Percentiles rank a stretch among this genome's conserved stretches.
Conservation (phyloP, 2,888 invertebrate species). For the Catocala sponsa region DNA sequence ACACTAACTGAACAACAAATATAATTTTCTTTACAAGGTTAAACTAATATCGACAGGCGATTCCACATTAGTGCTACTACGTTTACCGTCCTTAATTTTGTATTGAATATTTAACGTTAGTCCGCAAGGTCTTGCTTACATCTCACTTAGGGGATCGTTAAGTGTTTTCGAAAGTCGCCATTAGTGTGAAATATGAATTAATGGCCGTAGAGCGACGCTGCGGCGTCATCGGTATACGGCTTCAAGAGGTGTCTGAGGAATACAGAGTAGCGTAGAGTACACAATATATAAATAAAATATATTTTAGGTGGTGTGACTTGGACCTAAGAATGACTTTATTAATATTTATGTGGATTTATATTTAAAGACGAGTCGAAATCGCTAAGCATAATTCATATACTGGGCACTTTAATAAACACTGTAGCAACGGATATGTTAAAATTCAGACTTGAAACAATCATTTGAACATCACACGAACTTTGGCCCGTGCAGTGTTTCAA, state of each 20-base stretch:
- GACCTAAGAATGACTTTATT: too few species aligned
- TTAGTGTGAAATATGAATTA: constrained; percentile 86
- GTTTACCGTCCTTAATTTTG: constrained; percentile 41
- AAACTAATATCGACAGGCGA: constrained; percentile 2
- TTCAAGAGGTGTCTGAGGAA: constrained; percentile 56
- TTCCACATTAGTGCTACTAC: constrained; percentile 7
- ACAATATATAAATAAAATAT: too few species aligned
- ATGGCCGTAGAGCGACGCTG: constrained; percentile 70
- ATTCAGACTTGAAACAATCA: too few species aligned
- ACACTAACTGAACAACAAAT: neutral
- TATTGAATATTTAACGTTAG: constrained; percentile 61
- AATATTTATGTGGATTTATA: too few species aligned
- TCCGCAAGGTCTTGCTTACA: constrained; percentile 64
- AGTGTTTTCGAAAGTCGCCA: constrained; percentile 82
- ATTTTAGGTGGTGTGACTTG: too few species aligned
- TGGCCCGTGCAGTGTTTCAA: too few species aligned
- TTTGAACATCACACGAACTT: too few species aligned
- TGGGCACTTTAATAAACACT: too few species aligned
- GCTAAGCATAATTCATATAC: too few species aligned
- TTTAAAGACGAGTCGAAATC: too few species aligned
- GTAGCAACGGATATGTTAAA: too few species aligned
- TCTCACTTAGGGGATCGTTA: constrained; percentile 77
- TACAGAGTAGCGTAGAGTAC: constrained; percentile 28
- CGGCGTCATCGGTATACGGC: constrained; percentile 74
- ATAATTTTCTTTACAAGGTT: neutral